phyloP scores from a whole-genome alignment of 1,140 invertebrate genomes.

The Bombus superbus region DNA sequence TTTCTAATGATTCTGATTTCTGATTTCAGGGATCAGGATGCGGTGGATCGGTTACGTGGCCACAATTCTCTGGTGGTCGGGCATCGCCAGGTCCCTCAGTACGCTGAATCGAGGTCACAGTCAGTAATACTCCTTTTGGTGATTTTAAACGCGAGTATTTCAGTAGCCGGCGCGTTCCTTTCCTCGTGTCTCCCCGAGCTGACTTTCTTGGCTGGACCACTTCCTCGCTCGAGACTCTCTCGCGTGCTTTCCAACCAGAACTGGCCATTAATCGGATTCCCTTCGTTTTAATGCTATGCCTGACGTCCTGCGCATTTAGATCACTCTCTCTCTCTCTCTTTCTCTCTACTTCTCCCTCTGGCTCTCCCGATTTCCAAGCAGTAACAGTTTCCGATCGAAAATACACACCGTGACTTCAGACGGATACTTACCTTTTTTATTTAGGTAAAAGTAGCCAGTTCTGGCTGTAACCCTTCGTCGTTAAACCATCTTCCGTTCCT shows the following conservation, averaged over 20 bases:
- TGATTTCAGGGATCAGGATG: constrained; percentile 80
- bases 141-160: constrained; percentile 51
- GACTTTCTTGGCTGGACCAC: constrained; percentile 6
- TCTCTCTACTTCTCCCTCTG: too few relatives aligned
- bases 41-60: constrained; percentile 82
- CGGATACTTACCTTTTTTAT: background rate
- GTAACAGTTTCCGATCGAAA: background rate
- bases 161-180: constrained; percentile 16
- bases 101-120: constrained; percentile 82
- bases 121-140: constrained; percentile 74
- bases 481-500: background rate
- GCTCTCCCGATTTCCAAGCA: background rate
- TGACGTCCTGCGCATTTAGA: background rate
- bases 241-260: constrained; percentile 8
- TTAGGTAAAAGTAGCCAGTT: background rate
- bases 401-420: background rate
- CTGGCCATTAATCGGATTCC: constrained; percentile 7
- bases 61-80: constrained; percentile 83
- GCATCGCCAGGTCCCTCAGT: constrained; percentile 81
- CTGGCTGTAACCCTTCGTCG: constrained; percentile 5
- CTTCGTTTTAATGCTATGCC: constrained; percentile 14
- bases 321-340: background rate
- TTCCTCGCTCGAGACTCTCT: background rate
- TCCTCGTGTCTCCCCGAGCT: background rate
- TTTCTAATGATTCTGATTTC: constrained; percentile 32